A percentile compares a stretch with the other conserved stretches of the same genome.
Conservation (phyloP, 2,113 vertebrate species). For the Saguinus imperator region DNA sequence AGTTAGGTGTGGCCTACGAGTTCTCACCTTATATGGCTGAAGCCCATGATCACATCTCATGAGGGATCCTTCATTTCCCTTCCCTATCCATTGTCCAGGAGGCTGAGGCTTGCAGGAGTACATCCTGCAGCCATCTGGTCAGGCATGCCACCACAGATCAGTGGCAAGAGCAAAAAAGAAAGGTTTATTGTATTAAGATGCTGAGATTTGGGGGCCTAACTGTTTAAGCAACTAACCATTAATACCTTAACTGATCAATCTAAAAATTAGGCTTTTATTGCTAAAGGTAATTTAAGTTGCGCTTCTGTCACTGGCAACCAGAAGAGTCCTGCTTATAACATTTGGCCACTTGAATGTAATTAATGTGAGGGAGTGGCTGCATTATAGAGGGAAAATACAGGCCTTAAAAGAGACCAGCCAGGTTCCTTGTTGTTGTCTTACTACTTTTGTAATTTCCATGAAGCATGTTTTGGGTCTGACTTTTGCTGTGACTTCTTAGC, state of each 20-base stretch:
- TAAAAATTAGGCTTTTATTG: background rate
- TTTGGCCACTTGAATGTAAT: background rate
- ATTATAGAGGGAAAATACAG: background rate
- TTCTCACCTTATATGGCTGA: background rate
- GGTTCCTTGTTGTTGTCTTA: background rate
- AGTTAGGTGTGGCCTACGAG: background rate
- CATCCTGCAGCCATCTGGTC: background rate
- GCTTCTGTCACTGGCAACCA: background rate
- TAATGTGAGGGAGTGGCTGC: background rate
- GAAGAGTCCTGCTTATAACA: background rate
- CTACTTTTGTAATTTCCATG: background rate
- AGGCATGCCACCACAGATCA: background rate
- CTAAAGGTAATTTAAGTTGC: background rate
- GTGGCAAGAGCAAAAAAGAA: background rate
- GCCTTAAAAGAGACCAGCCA: background rate
- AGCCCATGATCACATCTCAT: background rate
- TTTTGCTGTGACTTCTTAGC: background rate
- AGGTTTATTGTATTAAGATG: background rate
- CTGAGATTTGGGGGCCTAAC: background rate
- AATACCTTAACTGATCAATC: background rate
- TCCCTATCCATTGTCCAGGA: background rate
- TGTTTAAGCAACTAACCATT: background rate
- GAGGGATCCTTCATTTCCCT: background rate
- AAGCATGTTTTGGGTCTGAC: background rate
- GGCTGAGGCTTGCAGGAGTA: background rate